Evolutionary conservation across 2,888 invertebrate species (phyloP), one percentile per base, ranked within the genome.

Genomic region (Troilus luridus): DNA sequence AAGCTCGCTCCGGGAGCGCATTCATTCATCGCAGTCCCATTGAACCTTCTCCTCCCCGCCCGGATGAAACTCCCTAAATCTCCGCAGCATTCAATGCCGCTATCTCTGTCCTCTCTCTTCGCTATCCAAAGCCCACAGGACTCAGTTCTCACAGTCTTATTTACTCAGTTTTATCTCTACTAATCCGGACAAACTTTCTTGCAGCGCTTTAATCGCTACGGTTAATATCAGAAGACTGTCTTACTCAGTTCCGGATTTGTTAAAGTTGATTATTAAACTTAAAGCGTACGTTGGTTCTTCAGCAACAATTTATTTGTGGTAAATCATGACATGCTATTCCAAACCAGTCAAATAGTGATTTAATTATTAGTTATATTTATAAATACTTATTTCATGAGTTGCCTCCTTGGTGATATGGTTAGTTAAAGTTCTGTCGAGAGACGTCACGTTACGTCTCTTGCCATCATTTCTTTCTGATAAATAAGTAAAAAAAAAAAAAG

Each of bases 31-130:
- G 10, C 19, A 5, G 1, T 41, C 56, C 85, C 85, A 85, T 85
- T 85, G 19, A 85, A 11, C 56, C 10, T 10, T 19, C 41, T 41
- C 21, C 54, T 10, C n/a, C 56, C 11, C 6, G 24, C 24, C 85
- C 85, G 85, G 85, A 85, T 85, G 85, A 58, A 85, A 85, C 85
- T 85, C 85, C 72, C 85, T 85, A 85, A 85, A 85, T 85, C 85
- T 85, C 85, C 11, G 56, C n/a, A 12, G 56, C 85, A 85, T 85
- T 85, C 56, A 85, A 56, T n/a, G 12, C 11, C 14, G 56, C 85
- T 85, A 85, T 85, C 85, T 85, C 85, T 77, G 85, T 58, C 85
- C 7, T 21, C 41, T 54, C 81, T 19, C 54, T 10, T 0, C 41
- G 7, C 21, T n/a, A 14, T 7, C 56, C 21, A 5, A 21, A 77